phyloP scores from a whole-genome alignment of 2,888 invertebrate genomes.

The Cantharis flavilabris region DNA sequence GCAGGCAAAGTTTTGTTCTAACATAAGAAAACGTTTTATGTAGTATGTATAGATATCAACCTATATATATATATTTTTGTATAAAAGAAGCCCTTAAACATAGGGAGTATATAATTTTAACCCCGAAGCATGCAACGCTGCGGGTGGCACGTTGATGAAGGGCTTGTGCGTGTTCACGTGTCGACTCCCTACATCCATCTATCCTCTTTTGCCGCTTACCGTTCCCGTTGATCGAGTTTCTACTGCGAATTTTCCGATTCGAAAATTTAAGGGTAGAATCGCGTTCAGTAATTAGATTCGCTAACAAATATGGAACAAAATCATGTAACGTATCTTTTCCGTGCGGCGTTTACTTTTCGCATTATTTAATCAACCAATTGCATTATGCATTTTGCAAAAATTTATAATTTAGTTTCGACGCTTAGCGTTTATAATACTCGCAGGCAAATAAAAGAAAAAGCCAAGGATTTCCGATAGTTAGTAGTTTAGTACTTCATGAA shows the following conservation, averaged over 20 bases:
- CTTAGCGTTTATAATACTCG: background rate
- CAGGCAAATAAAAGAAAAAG: background rate
- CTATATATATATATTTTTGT: constrained; percentile 16
- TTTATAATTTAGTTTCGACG: background rate
- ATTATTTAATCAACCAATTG: background rate
- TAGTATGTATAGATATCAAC: constrained; percentile 2
- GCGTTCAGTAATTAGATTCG: constrained; percentile 27
- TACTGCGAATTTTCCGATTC: constrained; percentile 24
- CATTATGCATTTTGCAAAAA: no score
- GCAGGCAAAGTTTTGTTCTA: constrained; percentile 16
- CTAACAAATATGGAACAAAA: constrained; percentile 16
- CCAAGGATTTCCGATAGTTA: background rate
- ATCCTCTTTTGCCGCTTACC: constrained; percentile 25
- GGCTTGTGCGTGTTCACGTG: constrained; percentile 32
- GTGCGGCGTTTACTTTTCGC: background rate
- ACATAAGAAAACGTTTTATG: constrained; percentile 18
- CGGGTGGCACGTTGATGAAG: constrained; percentile 30
- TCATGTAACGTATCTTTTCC: background rate
- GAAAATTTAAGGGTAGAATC: constrained; percentile 26
- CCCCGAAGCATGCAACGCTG: constrained; percentile 30
- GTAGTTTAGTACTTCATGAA: background rate
- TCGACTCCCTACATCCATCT: constrained; percentile 27
- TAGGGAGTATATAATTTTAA: constrained; percentile 28
- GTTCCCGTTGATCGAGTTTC: constrained; percentile 12
- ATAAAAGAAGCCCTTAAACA: constrained; percentile 19